Evolutionary conservation across 2,888 invertebrate species (phyloP), one percentile per base, ranked within the genome.

Genomic region (Tiliacea aurago): DNA sequence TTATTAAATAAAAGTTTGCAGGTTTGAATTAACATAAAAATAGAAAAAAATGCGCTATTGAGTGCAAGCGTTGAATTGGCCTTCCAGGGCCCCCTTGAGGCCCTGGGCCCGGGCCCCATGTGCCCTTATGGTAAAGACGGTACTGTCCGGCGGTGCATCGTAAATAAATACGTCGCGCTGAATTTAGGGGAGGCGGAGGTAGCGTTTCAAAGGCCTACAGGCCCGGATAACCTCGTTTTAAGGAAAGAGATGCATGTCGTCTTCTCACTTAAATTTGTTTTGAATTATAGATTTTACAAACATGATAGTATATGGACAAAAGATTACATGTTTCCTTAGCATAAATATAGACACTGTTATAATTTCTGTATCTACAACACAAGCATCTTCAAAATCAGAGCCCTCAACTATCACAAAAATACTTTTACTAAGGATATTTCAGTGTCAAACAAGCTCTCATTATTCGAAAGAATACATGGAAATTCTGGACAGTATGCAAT

Each of bases 371-470:
- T 20, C 49, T 51, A 15, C n/a, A 41, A 61, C 6, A 61, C 59
- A 76, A 28, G 41, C 18, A 37, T 61, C 20, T 75, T 49, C 15
- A 47, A 67, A 47, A 47, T n/a, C 47, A 61, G 37, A 67, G 51
- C 20, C 23, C 20, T 23, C 33, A 61, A 68, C 53, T 53, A 43
- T 47, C 33, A 33, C 43, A 51, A 20, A 41, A 53, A 59, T 53
- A 41, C 33, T 15, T 64, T 77, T 41, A 43, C 13, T 18, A 47
- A 77, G 59, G 28, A 3, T 2, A 2, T 43, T 43, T 65, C 53
- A 55, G 43, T 59, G 33, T 41, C 63, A 70, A 64, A 64, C 15
- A 64, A 58, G 10, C 41, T 76, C 33, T 47, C 33, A 55, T 65
- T 70, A 37, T 59, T 69, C 37, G 13, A 18, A n/a, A 49, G 51